These are phyloP conservation scores for Leptodactylus fallax DNA, from an alignment of 2,797 vertebrate species.

Conservation along the genomic window DNA sequence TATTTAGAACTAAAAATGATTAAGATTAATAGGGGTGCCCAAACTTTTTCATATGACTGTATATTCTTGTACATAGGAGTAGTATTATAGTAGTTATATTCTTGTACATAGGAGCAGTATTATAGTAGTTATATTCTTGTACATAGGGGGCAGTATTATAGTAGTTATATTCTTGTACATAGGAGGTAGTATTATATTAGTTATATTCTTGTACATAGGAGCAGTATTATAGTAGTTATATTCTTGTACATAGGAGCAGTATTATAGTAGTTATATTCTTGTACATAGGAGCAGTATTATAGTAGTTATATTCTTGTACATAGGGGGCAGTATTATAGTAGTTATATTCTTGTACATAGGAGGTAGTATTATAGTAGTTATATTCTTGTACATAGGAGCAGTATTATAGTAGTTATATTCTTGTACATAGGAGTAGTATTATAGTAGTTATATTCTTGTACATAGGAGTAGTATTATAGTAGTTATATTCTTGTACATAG, in stretches of 20 bases:
- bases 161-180: conserved; percentile 11
- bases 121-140: conserved; percentile 27
- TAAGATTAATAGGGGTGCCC: no score
- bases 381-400: neutral
- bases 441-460: conserved; percentile 14
- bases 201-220: conserved; percentile 7
- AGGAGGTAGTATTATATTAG: conserved; percentile 9
- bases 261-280: conserved; percentile 12
- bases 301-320: neutral
- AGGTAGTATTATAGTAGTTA: neutral
- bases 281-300: neutral
- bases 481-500: conserved; percentile 14
- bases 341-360: neutral
- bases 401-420: no score
- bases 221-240: neutral
- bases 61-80: conserved; percentile 11
- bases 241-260: neutral
- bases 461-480: conserved; percentile 4
- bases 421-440: neutral
- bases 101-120: conserved; percentile 3
- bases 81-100: conserved; percentile 7
- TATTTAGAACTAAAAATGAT: no score
- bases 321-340: neutral
- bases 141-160: neutral
- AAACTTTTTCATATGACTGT: no score